phyloP scores from a whole-genome alignment of 2,113 vertebrate genomes.

The Notechis scutatus region DNA sequence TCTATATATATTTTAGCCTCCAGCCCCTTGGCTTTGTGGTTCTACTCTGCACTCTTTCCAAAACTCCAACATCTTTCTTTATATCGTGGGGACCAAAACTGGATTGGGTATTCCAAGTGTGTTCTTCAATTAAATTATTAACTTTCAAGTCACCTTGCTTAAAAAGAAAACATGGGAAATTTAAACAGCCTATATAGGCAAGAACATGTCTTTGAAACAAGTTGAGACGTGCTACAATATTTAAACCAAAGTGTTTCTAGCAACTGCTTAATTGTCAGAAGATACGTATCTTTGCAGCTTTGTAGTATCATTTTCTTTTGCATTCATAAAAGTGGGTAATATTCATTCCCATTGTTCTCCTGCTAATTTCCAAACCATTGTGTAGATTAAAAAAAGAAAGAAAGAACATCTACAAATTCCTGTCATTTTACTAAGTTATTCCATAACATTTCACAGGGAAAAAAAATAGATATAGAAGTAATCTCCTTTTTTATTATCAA shows the following conservation, averaged over 20 bases:
- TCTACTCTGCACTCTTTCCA: not conserved
- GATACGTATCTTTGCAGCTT: not conserved
- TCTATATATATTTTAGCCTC: too few species aligned
- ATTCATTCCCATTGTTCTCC: not conserved
- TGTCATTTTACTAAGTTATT: not conserved
- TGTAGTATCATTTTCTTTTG: not conserved
- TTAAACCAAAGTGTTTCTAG: not conserved
- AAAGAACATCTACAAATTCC: not conserved
- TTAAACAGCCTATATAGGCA: not conserved
- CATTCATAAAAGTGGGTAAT: not conserved
- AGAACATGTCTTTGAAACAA: not conserved
- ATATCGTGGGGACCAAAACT: not conserved
- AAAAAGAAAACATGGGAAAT: not conserved
- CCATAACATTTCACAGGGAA: not conserved
- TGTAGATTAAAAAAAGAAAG: not conserved
- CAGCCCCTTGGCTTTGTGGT: too few species aligned
- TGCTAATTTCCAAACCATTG: not conserved
- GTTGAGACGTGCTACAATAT: not conserved
- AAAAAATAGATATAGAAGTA: not conserved
- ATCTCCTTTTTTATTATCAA: not conserved
- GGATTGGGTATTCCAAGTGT: not conserved
- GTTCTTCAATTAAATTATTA: not conserved
- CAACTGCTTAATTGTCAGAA: not conserved
- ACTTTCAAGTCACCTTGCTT: not conserved
- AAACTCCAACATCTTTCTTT: not conserved